A percentile compares a stretch with the other conserved stretches of the same genome.
Evolutionary conservation across 1,140 invertebrate genomes (phyloP).

Genomic region (Babylonia areolata): DNA sequence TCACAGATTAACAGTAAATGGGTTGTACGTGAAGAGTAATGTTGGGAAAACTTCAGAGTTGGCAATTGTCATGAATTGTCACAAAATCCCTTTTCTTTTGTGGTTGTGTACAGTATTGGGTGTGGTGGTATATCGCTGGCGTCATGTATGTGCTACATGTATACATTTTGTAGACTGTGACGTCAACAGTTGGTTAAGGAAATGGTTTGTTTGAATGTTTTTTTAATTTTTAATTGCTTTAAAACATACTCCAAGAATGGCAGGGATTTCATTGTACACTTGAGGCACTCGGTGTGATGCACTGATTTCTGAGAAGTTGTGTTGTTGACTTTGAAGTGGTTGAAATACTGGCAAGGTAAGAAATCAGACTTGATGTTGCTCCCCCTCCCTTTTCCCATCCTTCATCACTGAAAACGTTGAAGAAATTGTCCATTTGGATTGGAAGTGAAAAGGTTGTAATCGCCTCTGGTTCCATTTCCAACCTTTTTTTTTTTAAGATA

Average conservation of each 20-base stretch:
- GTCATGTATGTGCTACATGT: not conserved
- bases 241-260: not conserved
- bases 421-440: not conserved
- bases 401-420: too few relatives aligned
- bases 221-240: not conserved
- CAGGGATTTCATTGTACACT: not conserved
- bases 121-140: not conserved
- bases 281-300: too few relatives aligned
- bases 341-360: not conserved
- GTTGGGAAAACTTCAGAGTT: not conserved
- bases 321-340: not conserved
- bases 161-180: not conserved
- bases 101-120: not conserved
- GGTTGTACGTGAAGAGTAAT: too few relatives aligned
- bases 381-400: too few relatives aligned
- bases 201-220: not conserved
- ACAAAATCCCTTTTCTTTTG: not conserved
- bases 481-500: too few relatives aligned
- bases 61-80: not conserved
- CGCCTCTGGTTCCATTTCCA: too few relatives aligned
- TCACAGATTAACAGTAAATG: too few relatives aligned
- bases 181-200: not conserved
- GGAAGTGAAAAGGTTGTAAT: not conserved
- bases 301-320: too few relatives aligned
- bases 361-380: too few relatives aligned